A percentile compares a stretch with the other conserved stretches of the same genome.
Conservation (phyloP, 2,888 invertebrate genomes). For the Zeuzera pyrina region DNA sequence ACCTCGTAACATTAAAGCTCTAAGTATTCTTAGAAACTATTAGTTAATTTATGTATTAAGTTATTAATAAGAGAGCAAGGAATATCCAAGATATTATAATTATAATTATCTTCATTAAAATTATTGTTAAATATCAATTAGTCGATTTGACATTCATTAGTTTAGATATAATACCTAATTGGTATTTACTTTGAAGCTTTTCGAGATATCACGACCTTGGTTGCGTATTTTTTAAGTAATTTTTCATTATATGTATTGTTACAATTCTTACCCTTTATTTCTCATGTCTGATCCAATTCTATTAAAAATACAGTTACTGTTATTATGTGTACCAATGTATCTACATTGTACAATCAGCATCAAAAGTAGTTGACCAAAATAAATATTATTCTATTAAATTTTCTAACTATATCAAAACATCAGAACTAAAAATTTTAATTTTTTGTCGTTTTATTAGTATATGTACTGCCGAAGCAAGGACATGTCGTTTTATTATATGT, state of each 20-base stretch:
- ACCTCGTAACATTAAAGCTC: conserved; percentile 42
- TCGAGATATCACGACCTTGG: conserved; percentile 44
- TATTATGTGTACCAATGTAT: too few relatives aligned
- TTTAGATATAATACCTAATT: conserved; percentile 47
- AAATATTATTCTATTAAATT: too few relatives aligned
- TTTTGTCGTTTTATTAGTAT: too few relatives aligned
- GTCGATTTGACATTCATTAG: conserved; percentile 27
- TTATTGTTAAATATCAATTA: conserved; percentile 39
- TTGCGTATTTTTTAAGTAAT: conserved; percentile 8
- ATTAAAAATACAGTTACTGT: too few relatives aligned
- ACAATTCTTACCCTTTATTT: too few relatives aligned
- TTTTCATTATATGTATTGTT: not conserved
- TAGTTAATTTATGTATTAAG: conserved; percentile 64
- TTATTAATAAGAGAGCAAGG: conserved; percentile 56
- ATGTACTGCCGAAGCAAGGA: too few relatives aligned
- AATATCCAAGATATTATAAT: conserved; percentile 66
- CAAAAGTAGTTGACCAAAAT: too few relatives aligned
- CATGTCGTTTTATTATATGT: too few relatives aligned
- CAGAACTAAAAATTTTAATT: too few relatives aligned
- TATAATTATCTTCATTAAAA: conserved; percentile 46
- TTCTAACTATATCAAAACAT: too few relatives aligned
- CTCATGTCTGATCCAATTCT: too few relatives aligned
- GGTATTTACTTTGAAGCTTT: conserved; percentile 33
- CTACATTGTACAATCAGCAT: too few relatives aligned
- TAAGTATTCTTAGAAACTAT: conserved; percentile 68